A percentile compares a stretch with the other conserved stretches of the same genome.
These are phyloP conservation scores for Cheilosia vulpina DNA, from an alignment of 2,888 invertebrate genomes.

Conservation along the genomic window DNA sequence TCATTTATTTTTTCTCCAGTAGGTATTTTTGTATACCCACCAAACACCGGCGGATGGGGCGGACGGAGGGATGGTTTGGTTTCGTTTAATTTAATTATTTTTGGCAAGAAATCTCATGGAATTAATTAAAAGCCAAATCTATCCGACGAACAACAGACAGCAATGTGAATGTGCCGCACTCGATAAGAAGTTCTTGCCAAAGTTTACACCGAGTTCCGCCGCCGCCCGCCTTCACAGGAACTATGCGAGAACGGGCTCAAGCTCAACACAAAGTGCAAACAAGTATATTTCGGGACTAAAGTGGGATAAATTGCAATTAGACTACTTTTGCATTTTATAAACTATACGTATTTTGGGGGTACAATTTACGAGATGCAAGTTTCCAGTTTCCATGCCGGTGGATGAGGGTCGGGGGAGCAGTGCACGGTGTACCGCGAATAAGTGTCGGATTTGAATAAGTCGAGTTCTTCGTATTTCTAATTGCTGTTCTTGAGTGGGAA, in stretches of 20 bases:
- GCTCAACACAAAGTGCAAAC: conserved; percentile 33
- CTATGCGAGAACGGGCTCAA: conserved; percentile 6
- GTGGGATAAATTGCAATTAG: conserved; percentile 65
- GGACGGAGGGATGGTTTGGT: background rate
- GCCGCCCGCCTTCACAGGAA: background rate
- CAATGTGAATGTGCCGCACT: conserved; percentile 48
- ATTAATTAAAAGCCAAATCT: conserved; percentile 73
- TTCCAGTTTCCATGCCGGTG: conserved; percentile 16
- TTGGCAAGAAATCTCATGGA: conserved; percentile 73
- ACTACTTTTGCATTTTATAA: conserved; percentile 65
- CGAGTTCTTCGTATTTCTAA: conserved; percentile 66
- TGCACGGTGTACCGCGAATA: conserved; percentile 27
- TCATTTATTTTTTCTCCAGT: conserved; percentile 11
- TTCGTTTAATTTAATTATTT: conserved; percentile 66
- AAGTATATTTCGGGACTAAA: conserved; percentile 30
- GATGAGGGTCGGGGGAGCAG: background rate
- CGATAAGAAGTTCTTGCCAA: conserved; percentile 61
- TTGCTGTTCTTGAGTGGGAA: conserved; percentile 70
- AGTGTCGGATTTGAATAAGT: conserved; percentile 69
- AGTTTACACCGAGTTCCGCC: conserved; percentile 45
- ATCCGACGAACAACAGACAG: conserved; percentile 63
- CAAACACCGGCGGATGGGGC: background rate
- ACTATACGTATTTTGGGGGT: conserved; percentile 8
- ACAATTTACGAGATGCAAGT: conserved; percentile 63
- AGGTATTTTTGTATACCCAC: background rate